These are phyloP conservation scores for Setophaga kirtlandii DNA, from an alignment of 2,113 vertebrate genomes.

Conservation along the genomic window DNA sequence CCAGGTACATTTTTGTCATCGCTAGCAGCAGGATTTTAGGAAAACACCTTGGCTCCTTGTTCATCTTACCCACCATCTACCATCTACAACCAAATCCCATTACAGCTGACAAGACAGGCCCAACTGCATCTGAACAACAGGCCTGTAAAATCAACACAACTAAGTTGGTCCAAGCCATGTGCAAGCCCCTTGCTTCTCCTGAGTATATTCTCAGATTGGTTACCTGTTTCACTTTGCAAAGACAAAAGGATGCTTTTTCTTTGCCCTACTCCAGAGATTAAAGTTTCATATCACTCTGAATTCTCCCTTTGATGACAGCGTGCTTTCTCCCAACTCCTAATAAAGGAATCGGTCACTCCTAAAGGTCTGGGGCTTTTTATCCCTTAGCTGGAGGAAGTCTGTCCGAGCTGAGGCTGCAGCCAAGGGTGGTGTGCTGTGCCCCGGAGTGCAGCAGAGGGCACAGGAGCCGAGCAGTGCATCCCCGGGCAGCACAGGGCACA, in stretches of 20 bases:
- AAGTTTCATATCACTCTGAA: background rate
- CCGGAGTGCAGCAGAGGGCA: background rate
- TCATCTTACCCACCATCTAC: background rate
- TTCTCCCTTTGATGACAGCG: background rate
- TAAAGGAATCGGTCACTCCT: background rate
- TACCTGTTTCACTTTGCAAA: background rate
- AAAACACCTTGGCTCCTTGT: background rate
- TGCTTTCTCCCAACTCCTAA: background rate
- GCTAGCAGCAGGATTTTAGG: background rate
- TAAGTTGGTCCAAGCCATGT: background rate
- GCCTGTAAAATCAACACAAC: background rate
- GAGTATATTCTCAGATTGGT: background rate
- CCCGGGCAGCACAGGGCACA: too few species aligned
- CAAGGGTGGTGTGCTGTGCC: background rate
- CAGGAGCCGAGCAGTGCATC: background rate
- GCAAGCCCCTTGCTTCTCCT: background rate
- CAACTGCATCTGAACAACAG: background rate
- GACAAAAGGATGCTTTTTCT: background rate
- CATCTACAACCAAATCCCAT: background rate
- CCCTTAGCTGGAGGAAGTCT: background rate
- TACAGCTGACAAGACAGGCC: background rate
- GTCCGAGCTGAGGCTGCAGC: background rate
- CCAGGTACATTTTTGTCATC: background rate
- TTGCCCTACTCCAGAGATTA: background rate
- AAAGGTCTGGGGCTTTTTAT: background rate